Conservation (phyloP, 1,140 invertebrate species). For the Drosophila erecta region DNA sequence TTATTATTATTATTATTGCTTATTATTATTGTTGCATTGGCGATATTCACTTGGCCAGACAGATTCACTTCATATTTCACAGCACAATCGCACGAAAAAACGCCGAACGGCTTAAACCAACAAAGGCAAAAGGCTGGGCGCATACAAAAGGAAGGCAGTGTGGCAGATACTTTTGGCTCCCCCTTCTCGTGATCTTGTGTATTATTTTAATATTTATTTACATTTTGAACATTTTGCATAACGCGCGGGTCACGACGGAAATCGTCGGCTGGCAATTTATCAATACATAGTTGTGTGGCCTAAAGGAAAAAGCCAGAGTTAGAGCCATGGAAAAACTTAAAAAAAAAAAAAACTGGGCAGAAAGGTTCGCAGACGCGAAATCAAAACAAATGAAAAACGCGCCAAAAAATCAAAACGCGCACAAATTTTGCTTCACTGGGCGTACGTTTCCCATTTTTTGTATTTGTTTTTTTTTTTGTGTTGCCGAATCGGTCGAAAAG, state of each 20-base stretch:
- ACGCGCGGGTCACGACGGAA: constrained; percentile 84
- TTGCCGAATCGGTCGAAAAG: constrained; percentile 39
- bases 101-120: constrained; percentile 40
- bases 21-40: constrained; percentile 10
- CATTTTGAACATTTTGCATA: constrained; percentile 81
- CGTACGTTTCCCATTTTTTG: neutral
- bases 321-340: neutral
- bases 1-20: constrained; percentile 62
- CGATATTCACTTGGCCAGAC: constrained; percentile 26
- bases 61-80: constrained; percentile 82
- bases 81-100: constrained; percentile 16
- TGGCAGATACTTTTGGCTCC: constrained; percentile 10
- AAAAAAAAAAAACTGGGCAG: neutral
- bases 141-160: constrained; percentile 36
- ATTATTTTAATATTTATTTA: constrained; percentile 84
- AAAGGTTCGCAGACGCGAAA: constrained; percentile 54
- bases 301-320: constrained; percentile 39
- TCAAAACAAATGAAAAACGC: constrained; percentile 75
- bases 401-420: constrained; percentile 79
- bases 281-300: constrained; percentile 76
- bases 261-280: constrained; percentile 84
- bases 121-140: constrained; percentile 35
- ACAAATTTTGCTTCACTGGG: constrained; percentile 45
- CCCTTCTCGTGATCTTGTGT: constrained; percentile 66
- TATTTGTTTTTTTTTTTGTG: constrained; percentile 12